These are phyloP conservation scores for Epinephelus fuscoguttatus DNA, from an alignment of 2,113 vertebrate genomes.

Conservation along the genomic window DNA sequence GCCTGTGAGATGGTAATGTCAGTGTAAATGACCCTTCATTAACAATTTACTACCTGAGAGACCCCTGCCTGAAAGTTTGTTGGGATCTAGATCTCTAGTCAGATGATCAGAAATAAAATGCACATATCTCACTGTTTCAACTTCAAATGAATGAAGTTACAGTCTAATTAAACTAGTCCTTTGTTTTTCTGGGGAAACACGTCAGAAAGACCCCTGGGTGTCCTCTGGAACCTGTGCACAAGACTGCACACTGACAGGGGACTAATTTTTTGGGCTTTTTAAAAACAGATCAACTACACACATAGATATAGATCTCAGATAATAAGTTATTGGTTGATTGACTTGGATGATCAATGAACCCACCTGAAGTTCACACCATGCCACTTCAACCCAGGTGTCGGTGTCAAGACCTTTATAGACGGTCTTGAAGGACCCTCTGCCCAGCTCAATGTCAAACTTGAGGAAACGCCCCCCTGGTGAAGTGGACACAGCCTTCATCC, in stretches of 20 bases:
- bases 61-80: background rate
- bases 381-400: constrained; percentile 98
- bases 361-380: constrained; percentile 99
- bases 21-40: background rate
- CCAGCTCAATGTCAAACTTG: constrained; percentile 99
- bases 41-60: background rate
- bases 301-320: too few species aligned
- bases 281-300: background rate
- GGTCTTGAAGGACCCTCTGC: constrained; percentile 97
- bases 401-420: constrained; percentile 99
- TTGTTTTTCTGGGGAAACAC: background rate
- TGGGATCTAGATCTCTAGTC: background rate
- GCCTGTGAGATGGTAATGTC: background rate
- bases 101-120: background rate
- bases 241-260: background rate
- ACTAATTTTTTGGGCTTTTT: background rate
- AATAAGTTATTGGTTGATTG: too few species aligned
- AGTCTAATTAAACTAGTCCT: background rate
- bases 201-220: background rate
- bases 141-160: background rate
- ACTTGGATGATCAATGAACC: constrained; percentile 58
- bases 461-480: constrained; percentile 96
- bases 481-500: constrained; percentile 96
- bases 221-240: background rate
- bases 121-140: background rate